Evolutionary conservation across 2,797 vertebrate species (phyloP).

Genomic region (Pyrocephalus nanus): DNA sequence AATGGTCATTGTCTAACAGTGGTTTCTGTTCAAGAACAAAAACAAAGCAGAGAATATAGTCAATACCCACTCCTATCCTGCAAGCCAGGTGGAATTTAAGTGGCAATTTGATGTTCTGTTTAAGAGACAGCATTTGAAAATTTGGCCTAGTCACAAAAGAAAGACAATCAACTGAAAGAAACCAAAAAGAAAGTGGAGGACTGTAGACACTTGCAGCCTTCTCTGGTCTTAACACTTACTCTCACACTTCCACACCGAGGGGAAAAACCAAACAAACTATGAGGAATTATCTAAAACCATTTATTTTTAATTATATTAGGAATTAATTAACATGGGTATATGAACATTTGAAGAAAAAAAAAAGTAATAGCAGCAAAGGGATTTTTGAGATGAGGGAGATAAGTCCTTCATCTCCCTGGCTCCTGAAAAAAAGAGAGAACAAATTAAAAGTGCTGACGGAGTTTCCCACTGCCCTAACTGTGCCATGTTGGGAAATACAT

Average conservation of each 20-base stretch:
- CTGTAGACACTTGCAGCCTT: slow-evolving; percentile 1
- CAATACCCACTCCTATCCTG: slow-evolving; percentile 66
- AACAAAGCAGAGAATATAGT: slow-evolving; percentile 71
- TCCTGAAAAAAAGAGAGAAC: slow-evolving; percentile 73
- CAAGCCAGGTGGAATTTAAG: slow-evolving; percentile 64
- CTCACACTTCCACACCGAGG: slow-evolving; percentile 18
- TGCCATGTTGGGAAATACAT: slow-evolving; percentile 24
- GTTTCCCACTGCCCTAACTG: background rate
- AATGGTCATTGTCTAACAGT: slow-evolving; percentile 69
- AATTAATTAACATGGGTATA: slow-evolving; percentile 47
- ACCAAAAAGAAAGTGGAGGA: slow-evolving; percentile 1
- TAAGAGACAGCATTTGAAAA: slow-evolving; percentile 70
- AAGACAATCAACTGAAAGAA: slow-evolving; percentile 10
- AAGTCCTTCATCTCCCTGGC: slow-evolving; percentile 69
- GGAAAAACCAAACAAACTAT: slow-evolving; percentile 69
- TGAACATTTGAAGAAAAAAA: slow-evolving; percentile 55
- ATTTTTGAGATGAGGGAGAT: slow-evolving; percentile 65
- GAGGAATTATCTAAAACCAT: slow-evolving; percentile 53
- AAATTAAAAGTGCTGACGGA: slow-evolving; percentile 57
- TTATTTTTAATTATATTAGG: slow-evolving; percentile 62
- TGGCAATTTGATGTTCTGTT: slow-evolving; percentile 49
- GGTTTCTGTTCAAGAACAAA: slow-evolving; percentile 68
- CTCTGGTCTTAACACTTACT: background rate
- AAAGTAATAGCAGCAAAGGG: slow-evolving; percentile 59
- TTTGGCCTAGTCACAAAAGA: slow-evolving; percentile 37